Percentiles rank a stretch among this genome's conserved stretches.
These are phyloP conservation scores for Anaspis maculata DNA, from an alignment of 2,888 invertebrate genomes.

Conservation along the genomic window DNA sequence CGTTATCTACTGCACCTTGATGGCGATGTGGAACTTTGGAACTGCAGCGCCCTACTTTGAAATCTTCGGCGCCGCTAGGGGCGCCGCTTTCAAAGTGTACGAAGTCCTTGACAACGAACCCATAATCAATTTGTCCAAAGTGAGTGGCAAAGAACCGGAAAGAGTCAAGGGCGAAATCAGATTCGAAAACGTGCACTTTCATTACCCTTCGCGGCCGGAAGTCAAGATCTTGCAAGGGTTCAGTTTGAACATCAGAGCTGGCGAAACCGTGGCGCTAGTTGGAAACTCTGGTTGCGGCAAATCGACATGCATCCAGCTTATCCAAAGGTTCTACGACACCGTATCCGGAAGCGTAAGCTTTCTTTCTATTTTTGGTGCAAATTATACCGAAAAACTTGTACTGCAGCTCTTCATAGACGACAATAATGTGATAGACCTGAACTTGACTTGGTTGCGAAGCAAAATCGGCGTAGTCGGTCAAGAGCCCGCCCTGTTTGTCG, in stretches of 20 bases:
- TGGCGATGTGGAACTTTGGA: slow-evolving; percentile 67
- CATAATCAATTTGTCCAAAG: slow-evolving; percentile 57
- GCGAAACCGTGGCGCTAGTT: slow-evolving; percentile 67
- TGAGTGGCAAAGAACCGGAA: slow-evolving; percentile 50
- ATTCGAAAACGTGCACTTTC: slow-evolving; percentile 63
- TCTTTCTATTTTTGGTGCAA: neutral
- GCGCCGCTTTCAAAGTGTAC: slow-evolving; percentile 69
- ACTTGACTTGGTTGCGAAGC: slow-evolving; percentile 65
- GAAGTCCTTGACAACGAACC: slow-evolving; percentile 65
- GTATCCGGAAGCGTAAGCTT: slow-evolving; percentile 52
- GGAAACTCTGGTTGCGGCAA: slow-evolving; percentile 62
- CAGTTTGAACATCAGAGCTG: slow-evolving; percentile 55
- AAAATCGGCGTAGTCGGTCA: slow-evolving; percentile 84
- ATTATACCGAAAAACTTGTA: no score
- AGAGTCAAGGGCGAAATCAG: slow-evolving; percentile 55
- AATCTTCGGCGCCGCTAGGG: slow-evolving; percentile 67
- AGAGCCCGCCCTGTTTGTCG: slow-evolving; percentile 77
- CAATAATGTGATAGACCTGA: slow-evolving; percentile 57
- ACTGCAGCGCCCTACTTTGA: slow-evolving; percentile 72
- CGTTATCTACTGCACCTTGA: slow-evolving; percentile 70
- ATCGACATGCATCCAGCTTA: slow-evolving; percentile 64
- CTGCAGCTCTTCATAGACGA: slow-evolving; percentile 55
- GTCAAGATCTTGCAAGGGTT: slow-evolving; percentile 62
- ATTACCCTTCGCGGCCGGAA: slow-evolving; percentile 70
- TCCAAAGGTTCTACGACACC: slow-evolving; percentile 68